Evolutionary conservation across 2,888 invertebrate genomes (phyloP), one percentile per base, ranked within the genome.

Genomic region (Elysia crispata): DNA sequence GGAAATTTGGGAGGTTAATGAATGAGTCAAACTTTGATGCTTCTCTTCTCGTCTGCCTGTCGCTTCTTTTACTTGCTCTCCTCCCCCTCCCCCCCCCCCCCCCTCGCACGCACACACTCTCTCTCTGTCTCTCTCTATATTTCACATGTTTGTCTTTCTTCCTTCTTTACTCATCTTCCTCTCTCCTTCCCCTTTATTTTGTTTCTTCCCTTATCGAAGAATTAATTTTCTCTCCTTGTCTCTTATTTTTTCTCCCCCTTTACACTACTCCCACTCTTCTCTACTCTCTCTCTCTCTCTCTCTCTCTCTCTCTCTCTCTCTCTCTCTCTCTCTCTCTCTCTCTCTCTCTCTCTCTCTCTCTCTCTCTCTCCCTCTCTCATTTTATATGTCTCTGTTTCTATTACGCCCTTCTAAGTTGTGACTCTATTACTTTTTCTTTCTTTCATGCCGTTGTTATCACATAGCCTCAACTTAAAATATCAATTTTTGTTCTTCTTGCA

Each of bases 251-350:
- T 31, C 33, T 70, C 31, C 33, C 31, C n/a, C 11, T 70, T 41
- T 70, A 6, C n/a, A 31, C 33, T 11, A 31, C 31, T 31, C 11
- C 33, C 70, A 33, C 8, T 31, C 33, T 70, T 11, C 33, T n/a
- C n/a, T 33, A 33, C 70, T 70, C 31, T 31, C 33, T 70, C 70
- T 70, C 31, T 31, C 33, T 70, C 70, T 70, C 31, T 60, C 60
- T 60, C 60, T 60, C n/a, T 60, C 60, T 60, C 60, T 60, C n/a
- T 60, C 60, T 60, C 60, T 60, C 60, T 60, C 60, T 60, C 60
- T 60, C 60, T 60, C 60, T 60, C 60, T 60, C 60, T 60, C 60
- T 60, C 60, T 60, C 60, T 60, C 60, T 60, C 60, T 60, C 60
- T 60, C 60, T 60, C 60, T 60, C 60, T 60, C 60, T 60, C 60